Evolutionary conservation across 1,140 invertebrate species (phyloP), one percentile per base, ranked within the genome.

Genomic region (Pinna nobilis): DNA sequence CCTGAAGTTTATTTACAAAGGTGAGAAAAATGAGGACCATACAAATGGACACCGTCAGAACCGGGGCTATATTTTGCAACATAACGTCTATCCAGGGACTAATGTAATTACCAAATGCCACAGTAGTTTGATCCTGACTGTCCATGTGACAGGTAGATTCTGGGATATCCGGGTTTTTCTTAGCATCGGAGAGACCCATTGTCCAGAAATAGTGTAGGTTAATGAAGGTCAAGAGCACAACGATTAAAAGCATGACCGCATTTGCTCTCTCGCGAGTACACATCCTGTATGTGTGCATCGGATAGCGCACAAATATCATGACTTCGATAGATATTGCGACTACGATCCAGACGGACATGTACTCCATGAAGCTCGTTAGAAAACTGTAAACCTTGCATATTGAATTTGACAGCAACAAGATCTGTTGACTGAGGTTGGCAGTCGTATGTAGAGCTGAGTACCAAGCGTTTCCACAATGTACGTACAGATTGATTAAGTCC

Each of bases 191-290:
- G 18, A 88, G 64, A 0, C 81, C 83, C 41, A 79, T 80, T 0
- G 87, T 89, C 84, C 87, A 88, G 80, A 89, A 89, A 77, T 80
- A 86, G 66, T 88, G 86, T 25, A 86, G 81, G 74, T 89, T 88
- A 18, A 89, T 74, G 59, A 82, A 84, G 33, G 88, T 79, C 0
- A 88, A 65, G 0, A 89, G 33, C 9, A 88, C 83, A 7, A 80
- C 79, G 13, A 87, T 81, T 6, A 88, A 77, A 28, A 88, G 60
- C 51, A 86, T 74, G 39, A 87, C 80, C 18, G 85, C 80, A 11
- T 80, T 80, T 6, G 84, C 85, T 30, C 85, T 71, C 65, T 87
- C 84, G 0, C 80, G 55, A 3, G 83, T 87, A 72, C 88, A 89
- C 73, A 87, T 79, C 11, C 59, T 55, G 59, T 86, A 84, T 18